Conservation (phyloP, 53 echinoderm and acorn worm genomes). For the Antedon mediterranea region DNA sequence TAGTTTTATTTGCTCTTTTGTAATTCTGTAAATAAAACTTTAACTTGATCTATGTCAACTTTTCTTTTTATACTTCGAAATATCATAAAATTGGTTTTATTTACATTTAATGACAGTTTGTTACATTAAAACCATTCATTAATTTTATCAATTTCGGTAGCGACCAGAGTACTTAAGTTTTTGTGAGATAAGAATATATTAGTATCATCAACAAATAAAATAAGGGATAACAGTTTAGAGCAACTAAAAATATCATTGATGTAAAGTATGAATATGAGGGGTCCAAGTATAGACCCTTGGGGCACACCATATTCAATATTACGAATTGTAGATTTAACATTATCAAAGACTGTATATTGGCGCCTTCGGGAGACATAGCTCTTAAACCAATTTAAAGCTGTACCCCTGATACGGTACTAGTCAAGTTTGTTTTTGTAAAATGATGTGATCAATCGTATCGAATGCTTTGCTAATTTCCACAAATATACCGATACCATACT, state of each 20-base stretch:
- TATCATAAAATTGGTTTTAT: background rate
- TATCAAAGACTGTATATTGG: background rate
- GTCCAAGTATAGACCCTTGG: constrained; percentile 4
- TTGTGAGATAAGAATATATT: background rate
- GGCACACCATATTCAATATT: background rate
- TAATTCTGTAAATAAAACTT: background rate
- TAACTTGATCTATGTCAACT: background rate
- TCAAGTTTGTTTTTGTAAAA: background rate
- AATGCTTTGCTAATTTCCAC: background rate
- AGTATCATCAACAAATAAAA: constrained; percentile 2
- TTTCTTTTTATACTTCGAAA: background rate
- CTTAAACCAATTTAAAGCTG: background rate
- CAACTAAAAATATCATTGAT: background rate
- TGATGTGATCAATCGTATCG: constrained; percentile 2
- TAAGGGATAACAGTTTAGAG: background rate
- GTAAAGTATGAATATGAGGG: background rate
- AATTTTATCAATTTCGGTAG: background rate
- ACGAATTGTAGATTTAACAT: background rate
- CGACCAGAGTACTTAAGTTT: background rate
- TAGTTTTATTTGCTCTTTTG: background rate
- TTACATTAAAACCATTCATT: constrained; percentile 2
- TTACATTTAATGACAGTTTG: background rate
- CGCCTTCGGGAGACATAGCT: background rate
- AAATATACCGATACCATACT: background rate
- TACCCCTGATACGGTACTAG: background rate